Base-by-base conservation (phyloP, 2,113 vertebrate genomes). In the Neodon shergylaensis region DNA sequence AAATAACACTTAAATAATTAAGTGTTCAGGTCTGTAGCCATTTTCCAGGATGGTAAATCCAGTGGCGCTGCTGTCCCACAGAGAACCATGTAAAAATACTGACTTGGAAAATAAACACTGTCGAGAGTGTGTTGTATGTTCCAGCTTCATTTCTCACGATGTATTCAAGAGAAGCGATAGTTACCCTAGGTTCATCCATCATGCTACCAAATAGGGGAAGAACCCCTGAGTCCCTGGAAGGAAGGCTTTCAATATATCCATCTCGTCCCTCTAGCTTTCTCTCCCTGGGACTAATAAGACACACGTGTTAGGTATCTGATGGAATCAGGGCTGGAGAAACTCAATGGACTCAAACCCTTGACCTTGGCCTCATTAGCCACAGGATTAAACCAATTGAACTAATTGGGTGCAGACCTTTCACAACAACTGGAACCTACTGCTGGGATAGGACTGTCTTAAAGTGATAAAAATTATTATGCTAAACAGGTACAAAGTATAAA, bases 361-460 rank as follows among this genome's bases (percentile, higher is more conserved):
- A 98, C 96, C 95, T 97, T 96, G 97, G 79, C 83, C 97, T 97
- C 88, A 92, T 97, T 96, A 97, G 94, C 76, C 87, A 68, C 24
- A 74, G 92, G 94, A 96, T 96, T 94, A 96, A 96, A 94, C 58
- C 95, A 97, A 91, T 22, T 63, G 88, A 94, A 92, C 95, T 96
- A 96, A 96, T 61, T 95, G 92, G 77, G 86, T 76, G 68, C 88
- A 96, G 92, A 94, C 92, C 90, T 66, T 94, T 94, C 72, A 87
- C 88, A 85, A 85, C 88, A n/a, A 42, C 73, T 96, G 36, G 86
- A 65, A 87, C 44, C 58, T 58, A 83, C 9, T 74, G 72, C 93
- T 77, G 81, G 91, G 87, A 88, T 76, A 92, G 10, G 83, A 84
- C 4, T 4, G 72, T 70, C 54, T 1, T 4, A 65, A 31, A 61